phyloP scores from a whole-genome alignment of 1,140 invertebrate species.

The Paraescarpia echinospica region DNA sequence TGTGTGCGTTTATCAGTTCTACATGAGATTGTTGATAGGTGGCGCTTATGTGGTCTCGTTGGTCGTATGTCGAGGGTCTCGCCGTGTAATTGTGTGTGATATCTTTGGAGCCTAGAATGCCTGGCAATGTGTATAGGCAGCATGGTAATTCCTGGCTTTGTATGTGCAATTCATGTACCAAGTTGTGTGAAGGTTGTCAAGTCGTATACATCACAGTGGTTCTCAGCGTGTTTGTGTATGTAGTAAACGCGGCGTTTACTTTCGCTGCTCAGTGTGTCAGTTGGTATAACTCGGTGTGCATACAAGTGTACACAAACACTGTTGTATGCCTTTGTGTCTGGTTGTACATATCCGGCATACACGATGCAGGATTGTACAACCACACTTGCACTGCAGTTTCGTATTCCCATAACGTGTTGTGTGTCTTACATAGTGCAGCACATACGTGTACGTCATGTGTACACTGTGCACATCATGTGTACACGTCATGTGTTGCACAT shows the following conservation, averaged over 20 bases:
- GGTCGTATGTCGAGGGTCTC: background rate
- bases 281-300: background rate
- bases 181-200: background rate
- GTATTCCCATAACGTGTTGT: background rate
- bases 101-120: background rate
- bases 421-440: background rate
- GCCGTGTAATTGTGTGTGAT: background rate
- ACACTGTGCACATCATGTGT: background rate
- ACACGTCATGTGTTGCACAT: background rate
- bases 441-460: background rate
- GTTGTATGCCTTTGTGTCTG: background rate
- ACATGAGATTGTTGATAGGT: background rate
- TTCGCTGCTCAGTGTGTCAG: slow-evolving; percentile 3
- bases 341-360: background rate
- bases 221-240: background rate
- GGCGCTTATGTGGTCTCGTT: background rate
- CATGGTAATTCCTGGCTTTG: background rate
- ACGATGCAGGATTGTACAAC: background rate
- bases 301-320: background rate
- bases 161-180: background rate
- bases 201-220: too few species aligned
- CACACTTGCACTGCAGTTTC: background rate
- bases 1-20: background rate
- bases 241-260: background rate
- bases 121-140: background rate